Evolutionary conservation across 2,113 vertebrate species (phyloP), one percentile per base, ranked within the genome.

Genomic region (Percopsis transmontana): DNA sequence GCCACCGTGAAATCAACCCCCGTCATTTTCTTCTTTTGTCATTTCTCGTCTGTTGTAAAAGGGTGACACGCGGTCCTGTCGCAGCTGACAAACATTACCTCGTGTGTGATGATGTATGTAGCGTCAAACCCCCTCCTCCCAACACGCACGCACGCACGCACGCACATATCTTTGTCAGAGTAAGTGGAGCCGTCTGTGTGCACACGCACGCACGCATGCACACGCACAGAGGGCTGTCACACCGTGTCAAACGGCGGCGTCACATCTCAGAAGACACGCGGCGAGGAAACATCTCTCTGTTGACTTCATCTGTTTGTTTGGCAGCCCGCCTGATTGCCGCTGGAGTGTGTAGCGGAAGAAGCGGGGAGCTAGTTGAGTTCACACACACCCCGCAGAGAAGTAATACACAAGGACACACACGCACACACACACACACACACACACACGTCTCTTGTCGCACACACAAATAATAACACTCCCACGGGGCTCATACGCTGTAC

Each of bases 291-390:
- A 65, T 81, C 84, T 89, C 89, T 91, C 87, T 89, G 87, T 91
- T 89, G 85, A 86, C 91, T 88, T 86, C 84, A 83, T 88, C 74
- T 88, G 87, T 90, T 87, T 89, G 87, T 89, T 88, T 91, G 90
- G 91, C 88, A 85, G 82, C 77, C 74, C 61, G 90, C 91, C 89
- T 87, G 89, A 90, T 88, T 90, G 84, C 82, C 90, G 83, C 82
- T 87, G 86, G 85, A 87, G 81, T 82, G 86, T 83, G 77, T 54
- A 80, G 75, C 82, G 81, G 63, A 83, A 65, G 68, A 65, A 66
- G 78, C 62, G 75, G 63, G 75, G 78, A 72, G 38, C 66, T 48
- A 54, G 82, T 80, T 74, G 60, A 85, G 76, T 80, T 79, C 44
- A 63, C 76, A 65, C 11, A 18, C n/a, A 2, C 19, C 19, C 51